These are phyloP conservation scores for Osedax frankpressi DNA, from an alignment of 2,888 invertebrate species.

Conservation along the genomic window DNA sequence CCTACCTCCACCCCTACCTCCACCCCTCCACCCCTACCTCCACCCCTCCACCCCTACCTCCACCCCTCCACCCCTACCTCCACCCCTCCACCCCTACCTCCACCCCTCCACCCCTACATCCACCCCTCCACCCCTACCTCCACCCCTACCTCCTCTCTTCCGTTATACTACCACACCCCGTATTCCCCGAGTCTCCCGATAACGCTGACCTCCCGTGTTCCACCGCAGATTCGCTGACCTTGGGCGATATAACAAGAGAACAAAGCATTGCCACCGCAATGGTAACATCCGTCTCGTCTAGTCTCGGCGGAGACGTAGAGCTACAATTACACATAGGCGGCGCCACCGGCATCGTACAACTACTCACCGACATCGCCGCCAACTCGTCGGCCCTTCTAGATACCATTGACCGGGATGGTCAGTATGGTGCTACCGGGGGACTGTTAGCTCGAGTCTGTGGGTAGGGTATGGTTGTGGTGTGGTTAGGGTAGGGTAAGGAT, in stretches of 20 bases:
- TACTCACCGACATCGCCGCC: neutral
- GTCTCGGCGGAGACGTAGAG: neutral
- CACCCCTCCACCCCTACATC: neutral
- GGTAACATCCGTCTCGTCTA: neutral
- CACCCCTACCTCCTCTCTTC: neutral
- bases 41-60: neutral
- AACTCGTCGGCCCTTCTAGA: neutral
- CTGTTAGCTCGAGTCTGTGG: too few species aligned
- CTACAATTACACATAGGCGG: neutral
- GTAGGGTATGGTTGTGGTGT: too few species aligned
- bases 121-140: neutral
- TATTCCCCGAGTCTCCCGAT: neutral
- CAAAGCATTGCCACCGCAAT: neutral
- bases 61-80: neutral
- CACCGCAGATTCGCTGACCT: neutral
- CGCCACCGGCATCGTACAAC: neutral
- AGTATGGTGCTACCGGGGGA: too few species aligned
- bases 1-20: neutral
- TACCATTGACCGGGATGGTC: neutral
- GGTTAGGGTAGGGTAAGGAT: too few species aligned
- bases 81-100: neutral
- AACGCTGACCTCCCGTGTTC: too few species aligned
- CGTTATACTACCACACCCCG: neutral
- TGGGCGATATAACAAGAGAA: neutral
- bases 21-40: neutral